Conservation (phyloP, 1,140 invertebrate genomes). For the Mycetomoellerius zeteki region DNA sequence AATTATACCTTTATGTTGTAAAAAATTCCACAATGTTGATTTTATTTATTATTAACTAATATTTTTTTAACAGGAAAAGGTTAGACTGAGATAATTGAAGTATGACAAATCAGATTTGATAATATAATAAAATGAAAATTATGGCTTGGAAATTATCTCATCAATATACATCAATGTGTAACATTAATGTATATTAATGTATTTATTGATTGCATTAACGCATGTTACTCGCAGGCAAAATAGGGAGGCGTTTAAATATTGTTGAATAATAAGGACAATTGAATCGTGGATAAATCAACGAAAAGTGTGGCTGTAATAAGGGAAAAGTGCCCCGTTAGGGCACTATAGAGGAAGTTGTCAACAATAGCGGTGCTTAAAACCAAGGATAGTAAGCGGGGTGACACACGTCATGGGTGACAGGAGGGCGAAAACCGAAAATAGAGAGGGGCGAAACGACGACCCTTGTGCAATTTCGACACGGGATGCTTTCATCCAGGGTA, state of each 20-base stretch:
- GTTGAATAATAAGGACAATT: background rate
- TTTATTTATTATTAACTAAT: background rate
- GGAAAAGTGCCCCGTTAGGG: background rate
- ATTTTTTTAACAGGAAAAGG: background rate
- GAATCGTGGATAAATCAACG: constrained; percentile 20
- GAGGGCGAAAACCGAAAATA: constrained; percentile 63
- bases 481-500: constrained; percentile 41
- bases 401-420: constrained; percentile 32
- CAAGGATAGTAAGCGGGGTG: constrained; percentile 36
- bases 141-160: background rate
- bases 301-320: background rate
- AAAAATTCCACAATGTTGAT: background rate
- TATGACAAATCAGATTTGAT: background rate
- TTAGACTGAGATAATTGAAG: background rate
- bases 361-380: constrained; percentile 53
- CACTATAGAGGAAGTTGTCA: constrained; percentile 58
- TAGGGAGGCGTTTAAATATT: background rate
- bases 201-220: background rate
- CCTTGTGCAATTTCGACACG: constrained; percentile 58
- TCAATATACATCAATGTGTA: background rate
- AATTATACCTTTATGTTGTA: background rate
- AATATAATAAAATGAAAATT: constrained; percentile 4
- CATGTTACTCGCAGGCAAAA: background rate
- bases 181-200: background rate
- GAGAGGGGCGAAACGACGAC: constrained; percentile 58